Evolutionary conservation across 2,797 vertebrate species (phyloP), one percentile per base, ranked within the genome.

Genomic region (Brachyrhaphis roseni): DNA sequence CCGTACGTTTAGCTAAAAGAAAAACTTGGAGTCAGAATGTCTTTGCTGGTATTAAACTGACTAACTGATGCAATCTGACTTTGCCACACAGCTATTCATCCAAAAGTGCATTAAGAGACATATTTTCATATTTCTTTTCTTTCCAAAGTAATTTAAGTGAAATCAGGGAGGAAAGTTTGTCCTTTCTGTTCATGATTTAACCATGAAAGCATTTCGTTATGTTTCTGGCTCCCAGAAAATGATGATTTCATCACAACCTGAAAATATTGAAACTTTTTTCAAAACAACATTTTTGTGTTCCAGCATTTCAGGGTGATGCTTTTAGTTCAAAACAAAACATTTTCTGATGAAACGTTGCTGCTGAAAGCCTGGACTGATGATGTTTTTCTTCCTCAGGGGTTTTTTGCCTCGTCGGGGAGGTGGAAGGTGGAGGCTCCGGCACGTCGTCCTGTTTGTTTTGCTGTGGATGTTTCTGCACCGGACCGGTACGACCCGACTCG

Each of bases 381-480:
- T 74, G 28, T 49, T 23, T 53, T 49, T 0, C 18, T 23, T 49
- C 31, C 13, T 26, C 47, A 74, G 49, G 47, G 73, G 20, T 49
- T 28, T 49, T 34, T 8, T 62, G 75, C 23, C 53, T 75, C 78
- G 62, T 51, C 77, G 89, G n/a, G 68, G 78, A 16, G 43, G 77
- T 10, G 76, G 84, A 51, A 23, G 81, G 76, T 74, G 86, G 90
- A 80, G 83, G 53, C 84, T 91, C 43, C 76, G 15, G 72, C 86
- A 18, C 0, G 75, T 86, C 1, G 34, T 90, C 78, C 78, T 47
- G 0, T 51, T 88, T 7, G 23, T 90, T 2, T 81, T 93, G 78
- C 81, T 93, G 74, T 91, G 89, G 88, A 85, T 73, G 70, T 64
- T 26, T n/a, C 78, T 92, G 62, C 82, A 81, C 28, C 11, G 49